phyloP scores from a whole-genome alignment of 2,797 vertebrate genomes.

The Crypturellus tataupa region DNA sequence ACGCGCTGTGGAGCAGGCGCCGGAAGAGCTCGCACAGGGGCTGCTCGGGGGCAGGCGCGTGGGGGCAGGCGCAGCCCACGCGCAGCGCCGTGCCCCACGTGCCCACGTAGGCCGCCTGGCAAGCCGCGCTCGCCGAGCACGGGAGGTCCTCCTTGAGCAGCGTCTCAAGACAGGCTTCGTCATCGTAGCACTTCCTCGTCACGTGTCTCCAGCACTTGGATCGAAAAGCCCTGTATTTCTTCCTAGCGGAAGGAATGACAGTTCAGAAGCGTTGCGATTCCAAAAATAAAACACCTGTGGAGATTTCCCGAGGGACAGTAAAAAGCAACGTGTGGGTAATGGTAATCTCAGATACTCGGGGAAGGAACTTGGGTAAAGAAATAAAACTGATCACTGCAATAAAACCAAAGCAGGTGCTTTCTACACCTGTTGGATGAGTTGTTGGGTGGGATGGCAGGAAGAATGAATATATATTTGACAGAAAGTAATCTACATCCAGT shows the following conservation, averaged over 20 bases:
- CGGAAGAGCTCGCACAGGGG: constrained; percentile 83
- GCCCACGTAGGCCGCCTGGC: constrained; percentile 85
- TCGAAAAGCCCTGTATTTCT: constrained; percentile 79
- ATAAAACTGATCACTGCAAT: neutral
- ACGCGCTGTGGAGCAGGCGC: constrained; percentile 86
- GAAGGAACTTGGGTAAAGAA: neutral
- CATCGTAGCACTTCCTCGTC: constrained; percentile 73
- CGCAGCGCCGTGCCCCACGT: constrained; percentile 87
- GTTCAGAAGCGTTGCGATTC: neutral
- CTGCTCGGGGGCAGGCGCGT: constrained; percentile 64
- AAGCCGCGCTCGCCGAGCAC: constrained; percentile 82
- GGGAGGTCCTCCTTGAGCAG: constrained; percentile 79
- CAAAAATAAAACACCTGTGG: neutral
- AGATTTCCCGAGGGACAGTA: neutral
- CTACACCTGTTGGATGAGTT: neutral
- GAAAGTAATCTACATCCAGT: neutral
- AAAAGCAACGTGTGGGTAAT: neutral
- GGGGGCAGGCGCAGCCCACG: constrained; percentile 84
- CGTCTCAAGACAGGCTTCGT: constrained; percentile 81
- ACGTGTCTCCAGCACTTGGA: constrained; percentile 86
- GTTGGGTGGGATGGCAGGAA: neutral
- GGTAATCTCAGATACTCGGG: neutral
- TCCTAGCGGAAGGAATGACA: constrained; percentile 69
- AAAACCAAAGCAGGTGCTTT: neutral
- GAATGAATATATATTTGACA: neutral